These are phyloP conservation scores for Platypus cylindrus DNA, from an alignment of 2,888 invertebrate species.

Conservation along the genomic window DNA sequence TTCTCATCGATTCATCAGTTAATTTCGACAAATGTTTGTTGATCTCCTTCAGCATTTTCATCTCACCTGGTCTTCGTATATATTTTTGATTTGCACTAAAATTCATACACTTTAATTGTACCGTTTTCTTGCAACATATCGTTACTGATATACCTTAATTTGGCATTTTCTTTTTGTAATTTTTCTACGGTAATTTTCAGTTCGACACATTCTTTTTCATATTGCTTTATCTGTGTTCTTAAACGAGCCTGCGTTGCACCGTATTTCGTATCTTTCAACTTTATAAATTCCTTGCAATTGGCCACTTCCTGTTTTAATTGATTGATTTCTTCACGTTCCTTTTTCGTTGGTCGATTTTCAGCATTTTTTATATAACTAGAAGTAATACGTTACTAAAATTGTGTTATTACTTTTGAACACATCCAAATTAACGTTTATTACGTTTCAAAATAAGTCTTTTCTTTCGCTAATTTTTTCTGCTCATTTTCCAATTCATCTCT, in stretches of 20 bases:
- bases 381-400: constrained; percentile 3
- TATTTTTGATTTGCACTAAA: constrained; percentile 41
- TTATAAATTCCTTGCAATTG: constrained; percentile 52
- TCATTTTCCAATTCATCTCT: constrained; percentile 50
- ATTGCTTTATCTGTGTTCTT: constrained; percentile 57
- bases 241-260: constrained; percentile 59
- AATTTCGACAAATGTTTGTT: constrained; percentile 47
- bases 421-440: constrained; percentile 13
- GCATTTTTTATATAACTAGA: constrained; percentile 49
- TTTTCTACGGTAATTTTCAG: constrained; percentile 54
- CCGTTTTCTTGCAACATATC: neutral
- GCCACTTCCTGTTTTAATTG: constrained; percentile 51
- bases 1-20: constrained; percentile 24
- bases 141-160: constrained; percentile 31
- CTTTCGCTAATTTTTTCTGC: constrained; percentile 47
- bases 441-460: constrained; percentile 39
- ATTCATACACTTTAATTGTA: constrained; percentile 19
- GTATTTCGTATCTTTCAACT: constrained; percentile 60
- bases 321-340: constrained; percentile 57
- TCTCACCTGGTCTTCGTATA: constrained; percentile 45
- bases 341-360: constrained; percentile 50
- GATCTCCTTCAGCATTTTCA: constrained; percentile 63
- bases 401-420: neutral
- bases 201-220: constrained; percentile 56
- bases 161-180: constrained; percentile 52